phyloP scores from a whole-genome alignment of 2,888 invertebrate species.

The Plagodis dolabraria region DNA sequence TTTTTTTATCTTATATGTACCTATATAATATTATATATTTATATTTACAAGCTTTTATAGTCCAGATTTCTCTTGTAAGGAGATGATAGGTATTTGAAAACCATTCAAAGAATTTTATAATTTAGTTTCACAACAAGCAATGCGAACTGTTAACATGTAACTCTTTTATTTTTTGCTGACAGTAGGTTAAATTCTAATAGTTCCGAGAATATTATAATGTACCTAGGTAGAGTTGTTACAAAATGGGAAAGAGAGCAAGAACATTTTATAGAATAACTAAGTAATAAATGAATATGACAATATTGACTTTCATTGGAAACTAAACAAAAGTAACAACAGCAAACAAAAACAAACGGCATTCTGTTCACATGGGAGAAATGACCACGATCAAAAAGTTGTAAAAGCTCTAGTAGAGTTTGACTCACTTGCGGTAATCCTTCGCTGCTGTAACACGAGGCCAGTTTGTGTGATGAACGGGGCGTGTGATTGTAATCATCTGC shows the following conservation, averaged over 20 bases:
- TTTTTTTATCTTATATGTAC: no score
- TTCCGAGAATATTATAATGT: slow-evolving; percentile 9
- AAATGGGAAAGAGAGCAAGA: no score
- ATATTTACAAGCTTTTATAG: no score
- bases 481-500: slow-evolving; percentile 70
- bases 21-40: no score
- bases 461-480: slow-evolving; percentile 67
- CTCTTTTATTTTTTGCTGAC: slow-evolving; percentile 13
- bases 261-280: background rate
- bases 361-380: slow-evolving; percentile 49
- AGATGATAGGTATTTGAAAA: no score
- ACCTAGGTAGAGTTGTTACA: no score
- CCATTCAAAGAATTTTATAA: no score
- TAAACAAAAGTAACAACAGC: slow-evolving; percentile 16
- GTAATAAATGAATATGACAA: background rate
- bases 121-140: background rate
- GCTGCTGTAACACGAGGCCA: slow-evolving; percentile 72
- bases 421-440: slow-evolving; percentile 75
- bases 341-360: slow-evolving; percentile 53
- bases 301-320: background rate
- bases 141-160: slow-evolving; percentile 17
- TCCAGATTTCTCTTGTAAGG: no score
- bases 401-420: slow-evolving; percentile 42
- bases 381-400: slow-evolving; percentile 52
- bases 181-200: background rate